phyloP scores from a whole-genome alignment of 2,113 vertebrate species.

The Anas platyrhynchos region DNA sequence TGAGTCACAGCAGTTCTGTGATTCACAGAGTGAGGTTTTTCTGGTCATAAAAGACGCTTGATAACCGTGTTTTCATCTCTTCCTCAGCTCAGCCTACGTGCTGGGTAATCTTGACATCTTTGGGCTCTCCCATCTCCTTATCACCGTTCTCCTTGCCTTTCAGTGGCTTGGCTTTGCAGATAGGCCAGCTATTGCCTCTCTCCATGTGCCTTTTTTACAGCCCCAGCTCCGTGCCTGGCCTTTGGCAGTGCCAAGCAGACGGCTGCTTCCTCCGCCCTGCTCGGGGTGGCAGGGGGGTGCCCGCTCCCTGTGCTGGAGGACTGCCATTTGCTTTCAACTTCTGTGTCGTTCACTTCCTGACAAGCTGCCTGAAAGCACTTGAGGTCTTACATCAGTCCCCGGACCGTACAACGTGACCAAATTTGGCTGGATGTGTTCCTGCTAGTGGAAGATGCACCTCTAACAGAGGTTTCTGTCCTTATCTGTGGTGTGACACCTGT shows the following conservation, averaged over 20 bases:
- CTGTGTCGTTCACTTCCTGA: fast-evolving
- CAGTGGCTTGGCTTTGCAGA: neutral
- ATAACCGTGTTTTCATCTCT: neutral
- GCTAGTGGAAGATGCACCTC: neutral
- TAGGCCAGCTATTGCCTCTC: neutral
- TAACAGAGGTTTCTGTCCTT: neutral
- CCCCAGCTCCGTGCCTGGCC: neutral
- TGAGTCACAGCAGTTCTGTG: neutral
- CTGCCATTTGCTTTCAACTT: neutral
- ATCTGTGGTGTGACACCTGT: fast-evolving
- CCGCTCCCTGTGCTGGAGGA: fast-evolving
- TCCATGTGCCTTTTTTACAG: neutral
- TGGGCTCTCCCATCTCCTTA: neutral
- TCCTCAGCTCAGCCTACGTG: neutral
- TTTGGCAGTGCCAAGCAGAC: fast-evolving
- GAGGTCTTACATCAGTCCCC: neutral
- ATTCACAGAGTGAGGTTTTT: neutral
- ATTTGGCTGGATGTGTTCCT: neutral
- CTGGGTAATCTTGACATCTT: neutral
- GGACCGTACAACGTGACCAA: fast-evolving
- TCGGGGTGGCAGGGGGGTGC: neutral
- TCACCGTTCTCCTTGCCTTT: neutral
- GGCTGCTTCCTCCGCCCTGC: neutral
- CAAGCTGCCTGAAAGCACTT: fast-evolving
- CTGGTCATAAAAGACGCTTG: neutral